Conservation (phyloP, 2,113 vertebrate genomes). For the Carassius auratus region DNA sequence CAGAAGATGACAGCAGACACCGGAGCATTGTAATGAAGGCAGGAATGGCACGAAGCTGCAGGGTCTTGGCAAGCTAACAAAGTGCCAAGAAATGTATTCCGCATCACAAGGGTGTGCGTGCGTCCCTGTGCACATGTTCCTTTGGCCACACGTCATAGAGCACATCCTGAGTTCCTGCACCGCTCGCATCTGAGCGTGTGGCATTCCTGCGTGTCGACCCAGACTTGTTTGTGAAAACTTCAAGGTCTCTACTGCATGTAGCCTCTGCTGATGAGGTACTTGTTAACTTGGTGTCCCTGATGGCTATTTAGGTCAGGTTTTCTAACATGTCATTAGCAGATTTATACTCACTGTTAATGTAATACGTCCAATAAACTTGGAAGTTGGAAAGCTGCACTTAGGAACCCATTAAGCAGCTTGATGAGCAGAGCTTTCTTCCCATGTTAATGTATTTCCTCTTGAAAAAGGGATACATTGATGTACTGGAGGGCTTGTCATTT, state of each 20-base stretch:
- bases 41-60: slow-evolving; percentile 57
- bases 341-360: not conserved
- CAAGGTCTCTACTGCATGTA: not conserved
- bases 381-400: not conserved
- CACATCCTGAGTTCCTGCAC: not conserved
- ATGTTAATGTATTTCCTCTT: not conserved
- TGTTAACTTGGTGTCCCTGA: not conserved
- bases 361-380: not conserved
- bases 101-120: slow-evolving; percentile 12
- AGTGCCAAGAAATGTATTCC: slow-evolving; percentile 51
- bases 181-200: not conserved
- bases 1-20: slow-evolving; percentile 60
- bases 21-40: slow-evolving; percentile 56
- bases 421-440: not conserved
- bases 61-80: slow-evolving; percentile 70
- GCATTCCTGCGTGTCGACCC: not conserved
- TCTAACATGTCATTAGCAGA: not conserved
- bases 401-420: not conserved
- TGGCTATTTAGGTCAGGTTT: slow-evolving; percentile 5
- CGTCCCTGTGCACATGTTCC: slow-evolving; percentile 8
- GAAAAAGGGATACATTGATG: not conserved
- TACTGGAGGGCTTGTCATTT: not conserved
- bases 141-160: not conserved
- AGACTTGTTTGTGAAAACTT: not conserved
- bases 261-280: not conserved